Evolutionary conservation across 2,888 invertebrate species (phyloP).

Genomic region (Limenitis arthemis): DNA sequence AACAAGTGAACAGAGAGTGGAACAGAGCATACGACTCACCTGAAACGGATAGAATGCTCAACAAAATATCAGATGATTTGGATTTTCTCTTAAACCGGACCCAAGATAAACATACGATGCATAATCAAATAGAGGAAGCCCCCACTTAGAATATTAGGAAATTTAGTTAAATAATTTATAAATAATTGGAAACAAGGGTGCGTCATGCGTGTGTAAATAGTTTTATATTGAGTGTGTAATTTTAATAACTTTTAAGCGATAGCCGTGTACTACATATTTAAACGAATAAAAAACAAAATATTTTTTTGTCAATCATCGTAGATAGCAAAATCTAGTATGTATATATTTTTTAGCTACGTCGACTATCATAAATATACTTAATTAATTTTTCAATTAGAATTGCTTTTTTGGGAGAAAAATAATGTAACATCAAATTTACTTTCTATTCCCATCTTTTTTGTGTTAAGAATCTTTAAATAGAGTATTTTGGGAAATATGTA

Average conservation of each 20-base stretch:
- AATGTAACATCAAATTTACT: too few species aligned
- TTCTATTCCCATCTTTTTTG: too few species aligned
- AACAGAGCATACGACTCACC: constrained; percentile 51
- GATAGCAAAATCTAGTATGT: too few species aligned
- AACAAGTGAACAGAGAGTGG: constrained; percentile 54
- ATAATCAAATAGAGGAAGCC: constrained; percentile 53
- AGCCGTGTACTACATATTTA: neutral
- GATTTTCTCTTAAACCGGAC: constrained; percentile 85
- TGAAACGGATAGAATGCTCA: constrained; percentile 76
- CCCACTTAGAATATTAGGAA: constrained; percentile 42
- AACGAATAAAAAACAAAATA: neutral
- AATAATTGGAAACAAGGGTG: constrained; percentile 50
- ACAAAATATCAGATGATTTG: constrained; percentile 86
- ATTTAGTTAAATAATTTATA: constrained; percentile 26
- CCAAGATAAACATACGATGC: constrained; percentile 38
- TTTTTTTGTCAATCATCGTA: too few species aligned
- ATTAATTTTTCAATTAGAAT: too few species aligned
- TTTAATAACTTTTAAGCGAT: neutral
- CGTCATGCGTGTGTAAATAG: constrained; percentile 34
- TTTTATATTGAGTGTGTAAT: constrained; percentile 8
- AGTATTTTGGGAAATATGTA: too few species aligned
- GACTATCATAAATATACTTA: too few species aligned
- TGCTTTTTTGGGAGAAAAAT: too few species aligned
- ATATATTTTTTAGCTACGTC: too few species aligned
- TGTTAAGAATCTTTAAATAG: too few species aligned